Evolutionary conservation across 2,797 vertebrate species (phyloP).

Genomic region (Leptatherina wallacei): DNA sequence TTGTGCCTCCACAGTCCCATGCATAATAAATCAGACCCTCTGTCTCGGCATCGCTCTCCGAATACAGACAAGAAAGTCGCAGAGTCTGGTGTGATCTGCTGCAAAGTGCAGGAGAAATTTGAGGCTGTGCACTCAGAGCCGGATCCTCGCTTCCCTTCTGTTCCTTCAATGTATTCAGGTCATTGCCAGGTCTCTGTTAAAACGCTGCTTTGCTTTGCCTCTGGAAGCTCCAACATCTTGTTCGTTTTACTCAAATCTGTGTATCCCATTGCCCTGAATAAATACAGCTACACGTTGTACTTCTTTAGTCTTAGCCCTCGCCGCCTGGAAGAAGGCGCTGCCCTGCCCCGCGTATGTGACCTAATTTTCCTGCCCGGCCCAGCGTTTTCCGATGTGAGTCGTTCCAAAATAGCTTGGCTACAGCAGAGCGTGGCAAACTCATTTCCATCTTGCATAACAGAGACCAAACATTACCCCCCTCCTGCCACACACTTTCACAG

Average conservation of each 20-base stretch:
- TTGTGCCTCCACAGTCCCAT: conserved; percentile 57
- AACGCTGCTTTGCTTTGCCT: conserved; percentile 40
- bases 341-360: conserved; percentile 81
- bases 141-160: conserved; percentile 35
- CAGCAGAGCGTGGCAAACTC: conserved; percentile 81
- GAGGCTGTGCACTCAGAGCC: conserved; percentile 43
- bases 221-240: conserved; percentile 51
- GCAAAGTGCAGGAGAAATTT: conserved; percentile 52
- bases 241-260: conserved; percentile 61
- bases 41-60: conserved; percentile 53
- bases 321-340: conserved; percentile 62
- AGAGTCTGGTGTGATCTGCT: conserved; percentile 49
- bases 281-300: conserved; percentile 58
- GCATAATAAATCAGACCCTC: conserved; percentile 70
- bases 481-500: conserved; percentile 62
- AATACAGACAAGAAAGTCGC: conserved; percentile 48
- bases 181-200: conserved; percentile 56
- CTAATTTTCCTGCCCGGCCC: conserved; percentile 82
- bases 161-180: conserved; percentile 68
- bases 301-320: conserved; percentile 60
- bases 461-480: conserved; percentile 63
- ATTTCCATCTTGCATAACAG: conserved; percentile 86
- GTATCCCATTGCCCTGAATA: conserved; percentile 61
- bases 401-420: conserved; percentile 83
- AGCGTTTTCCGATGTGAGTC: conserved; percentile 76